Percentiles rank a stretch among this genome's conserved stretches.
These are phyloP conservation scores for Hoplostethus atlanticus DNA, from an alignment of 2,797 vertebrate genomes.

Conservation along the genomic window DNA sequence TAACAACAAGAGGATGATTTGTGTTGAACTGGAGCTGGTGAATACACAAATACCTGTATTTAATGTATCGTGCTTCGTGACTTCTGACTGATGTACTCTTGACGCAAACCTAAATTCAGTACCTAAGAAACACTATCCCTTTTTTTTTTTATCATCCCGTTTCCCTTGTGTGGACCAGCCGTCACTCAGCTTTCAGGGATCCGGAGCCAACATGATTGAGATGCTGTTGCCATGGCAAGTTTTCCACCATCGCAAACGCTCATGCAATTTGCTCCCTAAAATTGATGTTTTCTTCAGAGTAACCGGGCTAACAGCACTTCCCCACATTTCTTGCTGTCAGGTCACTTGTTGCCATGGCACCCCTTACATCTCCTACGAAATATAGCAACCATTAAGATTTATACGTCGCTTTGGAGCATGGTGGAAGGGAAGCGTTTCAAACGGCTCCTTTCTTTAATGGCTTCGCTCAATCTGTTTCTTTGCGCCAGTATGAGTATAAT, in stretches of 20 bases:
- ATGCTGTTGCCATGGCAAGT: conserved; percentile 40
- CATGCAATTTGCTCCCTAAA: conserved; percentile 30
- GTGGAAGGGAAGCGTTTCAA: background rate
- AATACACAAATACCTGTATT: too few species aligned
- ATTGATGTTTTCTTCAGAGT: conserved; percentile 23
- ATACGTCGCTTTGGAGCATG: background rate
- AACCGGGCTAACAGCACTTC: conserved; percentile 5
- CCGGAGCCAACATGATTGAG: conserved; percentile 1
- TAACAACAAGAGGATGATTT: too few species aligned
- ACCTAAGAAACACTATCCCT: too few species aligned
- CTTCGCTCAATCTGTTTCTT: background rate
- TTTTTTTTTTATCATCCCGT: too few species aligned
- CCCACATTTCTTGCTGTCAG: conserved; percentile 36
- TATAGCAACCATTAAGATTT: background rate
- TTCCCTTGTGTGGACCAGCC: background rate
- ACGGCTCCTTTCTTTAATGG: too few species aligned
- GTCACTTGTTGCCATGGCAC: conserved; percentile 61
- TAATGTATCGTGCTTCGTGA: too few species aligned
- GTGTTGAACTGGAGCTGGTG: too few species aligned
- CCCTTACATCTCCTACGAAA: conserved; percentile 12
- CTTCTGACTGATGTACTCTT: too few species aligned
- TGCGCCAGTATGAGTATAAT: background rate
- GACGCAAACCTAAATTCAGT: too few species aligned
- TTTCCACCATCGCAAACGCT: conserved; percentile 13
- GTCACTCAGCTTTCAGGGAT: background rate